Evolutionary conservation across 2,888 invertebrate genomes (phyloP).

Genomic region (Oscheius sp.): DNA sequence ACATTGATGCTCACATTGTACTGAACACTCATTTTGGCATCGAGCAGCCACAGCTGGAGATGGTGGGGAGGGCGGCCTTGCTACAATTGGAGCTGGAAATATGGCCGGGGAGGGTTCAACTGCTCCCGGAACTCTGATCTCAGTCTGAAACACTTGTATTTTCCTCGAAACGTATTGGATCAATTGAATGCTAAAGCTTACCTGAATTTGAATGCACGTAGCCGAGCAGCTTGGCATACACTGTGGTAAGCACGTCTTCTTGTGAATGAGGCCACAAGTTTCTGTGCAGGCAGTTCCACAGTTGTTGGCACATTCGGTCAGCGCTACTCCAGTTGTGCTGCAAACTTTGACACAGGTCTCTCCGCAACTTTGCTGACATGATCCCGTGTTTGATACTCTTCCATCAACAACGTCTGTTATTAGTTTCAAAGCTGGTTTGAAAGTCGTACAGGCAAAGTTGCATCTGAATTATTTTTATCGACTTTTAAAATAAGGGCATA

Average conservation of each 20-base stretch:
- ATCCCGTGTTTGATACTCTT: conserved; percentile 12
- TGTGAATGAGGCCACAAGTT: conserved; percentile 48
- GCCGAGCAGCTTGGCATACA: conserved; percentile 51
- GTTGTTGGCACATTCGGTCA: conserved; percentile 48
- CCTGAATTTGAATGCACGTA: conserved; percentile 54
- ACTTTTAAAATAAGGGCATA: not conserved
- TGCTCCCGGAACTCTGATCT: conserved; percentile 11
- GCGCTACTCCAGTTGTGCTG: conserved; percentile 48
- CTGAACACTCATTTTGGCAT: conserved; percentile 51
- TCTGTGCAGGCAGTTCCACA: conserved; percentile 53
- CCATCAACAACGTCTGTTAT: conserved; percentile 32
- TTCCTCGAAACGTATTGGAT: not conserved
- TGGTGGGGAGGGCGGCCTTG: not conserved
- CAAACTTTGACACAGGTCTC: conserved; percentile 38
- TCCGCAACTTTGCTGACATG: conserved; percentile 36
- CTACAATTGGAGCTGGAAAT: not conserved
- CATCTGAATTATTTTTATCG: not conserved
- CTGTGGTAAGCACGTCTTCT: conserved; percentile 43
- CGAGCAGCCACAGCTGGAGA: conserved; percentile 38
- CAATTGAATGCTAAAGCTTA: not conserved
- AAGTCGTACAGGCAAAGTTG: conserved; percentile 34
- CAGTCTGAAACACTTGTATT: conserved; percentile 1
- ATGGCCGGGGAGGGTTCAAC: conserved; percentile 21
- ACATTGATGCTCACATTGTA: conserved; percentile 57
- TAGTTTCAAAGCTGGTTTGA: conserved; percentile 36